Conservation (phyloP, 2,888 invertebrate genomes). For the Macrophya annulata region DNA sequence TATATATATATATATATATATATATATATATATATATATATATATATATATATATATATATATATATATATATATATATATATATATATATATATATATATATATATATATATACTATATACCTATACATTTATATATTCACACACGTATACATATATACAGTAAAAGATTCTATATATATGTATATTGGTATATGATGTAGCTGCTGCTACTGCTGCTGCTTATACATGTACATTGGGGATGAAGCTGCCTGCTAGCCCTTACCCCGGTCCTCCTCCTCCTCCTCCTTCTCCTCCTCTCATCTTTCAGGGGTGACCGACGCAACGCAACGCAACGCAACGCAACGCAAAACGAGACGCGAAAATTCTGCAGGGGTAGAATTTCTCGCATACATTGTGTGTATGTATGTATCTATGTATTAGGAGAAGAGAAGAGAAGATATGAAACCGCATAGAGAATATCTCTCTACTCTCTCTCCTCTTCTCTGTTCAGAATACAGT, state of each 20-base stretch:
- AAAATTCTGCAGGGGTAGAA: constrained; percentile 12
- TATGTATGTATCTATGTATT: background rate
- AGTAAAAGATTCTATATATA: background rate
- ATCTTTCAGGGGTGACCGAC: constrained; percentile 37
- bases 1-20: background rate
- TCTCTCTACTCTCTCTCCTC: background rate
- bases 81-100: background rate
- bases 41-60: background rate
- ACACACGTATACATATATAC: background rate
- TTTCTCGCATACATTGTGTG: background rate
- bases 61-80: background rate
- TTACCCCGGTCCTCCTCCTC: background rate
- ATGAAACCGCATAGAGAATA: background rate
- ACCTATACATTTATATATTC: too few relatives aligned
- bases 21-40: background rate
- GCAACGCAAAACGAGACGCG: background rate
- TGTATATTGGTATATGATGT: too few relatives aligned
- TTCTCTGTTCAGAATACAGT: background rate
- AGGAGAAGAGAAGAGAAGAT: background rate
- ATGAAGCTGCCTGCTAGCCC: constrained; percentile 46
- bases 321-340: too few relatives aligned
- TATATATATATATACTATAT: background rate
- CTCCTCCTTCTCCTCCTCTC: constrained; percentile 35
- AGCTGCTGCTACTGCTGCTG: background rate
- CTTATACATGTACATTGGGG: constrained; percentile 40